Evolutionary conservation across 2,797 vertebrate species (phyloP), one percentile per base, ranked within the genome.

Genomic region (Falco concolor): DNA sequence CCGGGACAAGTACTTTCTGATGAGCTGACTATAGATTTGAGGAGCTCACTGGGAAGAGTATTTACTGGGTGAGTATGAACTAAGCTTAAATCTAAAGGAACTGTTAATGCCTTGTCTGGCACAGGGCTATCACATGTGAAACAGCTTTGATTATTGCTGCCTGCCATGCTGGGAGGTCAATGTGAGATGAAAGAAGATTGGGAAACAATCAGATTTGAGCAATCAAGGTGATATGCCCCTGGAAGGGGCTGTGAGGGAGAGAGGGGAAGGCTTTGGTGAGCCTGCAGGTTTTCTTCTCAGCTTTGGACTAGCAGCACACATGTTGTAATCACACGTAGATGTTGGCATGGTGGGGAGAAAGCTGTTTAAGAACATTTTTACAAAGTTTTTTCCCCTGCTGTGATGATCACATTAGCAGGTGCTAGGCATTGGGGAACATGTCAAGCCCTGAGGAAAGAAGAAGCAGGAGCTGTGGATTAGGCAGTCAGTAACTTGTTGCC

Each of bases 111-210:
- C 70, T 95, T 42, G 64, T 72, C 94, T 94, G 93, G 94, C 94
- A 95, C 90, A 73, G 70, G 93, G 93, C 90, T 94, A 34, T 21
- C 77, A 74, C 87, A 94, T 12, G 32, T 90, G 93, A 84, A 88
- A 77, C 83, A 72, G 91, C 91, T 95, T 92, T 94, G 93, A 93
- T 96, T 95, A 93, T 84, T 77, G 85, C 90, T 87, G 85, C 64
- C 77, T 95, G 90, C 77, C 96, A 83, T 69, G 88, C 91, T 95
- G 95, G 74, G 88, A 94, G 90, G 95, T 94, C 91, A 95, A 83
- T 95, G 70, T 14, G 53, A 87, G 80, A 92, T 50, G 90, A 95
- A 80, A 64, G 53, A 84, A 96, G 89, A 95, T 64, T 90, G 94
- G 78, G 86, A 91, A 96, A 95, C 91, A 94, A 90, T 87, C 75